phyloP scores from a whole-genome alignment of 2,113 vertebrate species.

The Trichomycterus rosablanca region DNA sequence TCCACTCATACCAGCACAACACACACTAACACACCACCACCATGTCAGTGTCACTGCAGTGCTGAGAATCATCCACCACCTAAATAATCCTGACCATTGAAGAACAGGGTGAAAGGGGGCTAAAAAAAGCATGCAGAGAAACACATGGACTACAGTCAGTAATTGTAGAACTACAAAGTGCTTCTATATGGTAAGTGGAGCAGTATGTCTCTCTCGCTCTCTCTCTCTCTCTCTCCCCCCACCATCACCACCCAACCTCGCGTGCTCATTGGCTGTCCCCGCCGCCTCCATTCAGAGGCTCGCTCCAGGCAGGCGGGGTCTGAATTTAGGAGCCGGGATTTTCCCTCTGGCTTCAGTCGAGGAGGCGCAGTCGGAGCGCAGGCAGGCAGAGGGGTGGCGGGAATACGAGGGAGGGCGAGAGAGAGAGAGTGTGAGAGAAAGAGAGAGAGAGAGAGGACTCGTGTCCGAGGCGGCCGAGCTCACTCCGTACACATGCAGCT shows the following conservation, averaged over 20 bases:
- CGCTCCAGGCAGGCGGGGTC: constrained; percentile 39
- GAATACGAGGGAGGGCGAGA: constrained; percentile 12
- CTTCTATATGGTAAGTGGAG: too few relatives aligned
- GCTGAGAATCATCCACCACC: too few relatives aligned
- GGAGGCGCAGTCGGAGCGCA: constrained; percentile 38
- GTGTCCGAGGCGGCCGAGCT: constrained; percentile 39
- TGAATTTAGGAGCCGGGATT: constrained; percentile 48
- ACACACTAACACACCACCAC: too few relatives aligned
- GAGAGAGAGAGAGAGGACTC: constrained; percentile 31
- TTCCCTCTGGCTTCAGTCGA: constrained; percentile 47
- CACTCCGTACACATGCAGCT: constrained; percentile 45
- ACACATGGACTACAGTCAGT: too few relatives aligned
- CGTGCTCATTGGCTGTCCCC: constrained; percentile 39
- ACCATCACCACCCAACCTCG: constrained; percentile 18
- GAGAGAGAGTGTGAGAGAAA: background rate
- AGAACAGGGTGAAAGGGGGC: too few relatives aligned
- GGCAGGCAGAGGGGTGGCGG: constrained; percentile 23
- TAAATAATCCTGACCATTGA: too few relatives aligned
- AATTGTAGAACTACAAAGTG: too few relatives aligned
- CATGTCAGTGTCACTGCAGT: too few relatives aligned
- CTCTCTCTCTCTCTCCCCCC: constrained; percentile 26
- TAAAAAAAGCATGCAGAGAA: too few relatives aligned
- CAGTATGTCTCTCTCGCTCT: constrained; percentile 14
- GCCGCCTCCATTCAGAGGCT: constrained; percentile 44
- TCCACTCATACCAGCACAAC: too few relatives aligned